phyloP scores from a whole-genome alignment of 2,888 invertebrate species.

The Entomobrya multifasciata region DNA sequence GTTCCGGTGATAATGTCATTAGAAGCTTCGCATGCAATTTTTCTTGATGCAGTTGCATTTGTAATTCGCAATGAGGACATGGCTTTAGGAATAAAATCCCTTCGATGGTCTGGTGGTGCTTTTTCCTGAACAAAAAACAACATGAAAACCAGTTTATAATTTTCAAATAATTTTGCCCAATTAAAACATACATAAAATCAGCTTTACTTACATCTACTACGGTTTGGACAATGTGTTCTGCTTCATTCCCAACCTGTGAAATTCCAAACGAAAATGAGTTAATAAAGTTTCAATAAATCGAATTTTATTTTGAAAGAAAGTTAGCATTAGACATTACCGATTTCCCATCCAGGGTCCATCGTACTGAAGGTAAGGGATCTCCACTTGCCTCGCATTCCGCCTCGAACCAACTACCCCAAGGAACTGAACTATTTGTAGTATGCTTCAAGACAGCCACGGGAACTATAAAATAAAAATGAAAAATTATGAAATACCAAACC shows the following conservation, averaged over 20 bases:
- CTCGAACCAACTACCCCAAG: constrained; percentile 79
- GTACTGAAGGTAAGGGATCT: constrained; percentile 78
- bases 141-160: too few species aligned
- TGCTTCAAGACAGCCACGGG: constrained; percentile 77
- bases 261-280: neutral
- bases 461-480: constrained; percentile 64
- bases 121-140: constrained; percentile 48
- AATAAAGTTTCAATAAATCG: neutral
- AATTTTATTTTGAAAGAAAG: neutral
- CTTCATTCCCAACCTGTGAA: constrained; percentile 76
- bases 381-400: constrained; percentile 78
- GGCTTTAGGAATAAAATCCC: constrained; percentile 77
- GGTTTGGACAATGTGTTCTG: constrained; percentile 74
- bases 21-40: constrained; percentile 77
- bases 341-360: constrained; percentile 78
- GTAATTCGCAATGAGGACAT: constrained; percentile 78
- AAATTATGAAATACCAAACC: neutral
- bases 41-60: constrained; percentile 78
- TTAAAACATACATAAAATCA: too few species aligned
- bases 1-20: constrained; percentile 71
- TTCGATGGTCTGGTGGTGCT: constrained; percentile 59
- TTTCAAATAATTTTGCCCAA: too few species aligned
- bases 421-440: constrained; percentile 77
- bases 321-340: constrained; percentile 68
- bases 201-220: constrained; percentile 70